These are phyloP conservation scores for Athalia cordata DNA, from an alignment of 2,888 invertebrate species.

Conservation along the genomic window DNA sequence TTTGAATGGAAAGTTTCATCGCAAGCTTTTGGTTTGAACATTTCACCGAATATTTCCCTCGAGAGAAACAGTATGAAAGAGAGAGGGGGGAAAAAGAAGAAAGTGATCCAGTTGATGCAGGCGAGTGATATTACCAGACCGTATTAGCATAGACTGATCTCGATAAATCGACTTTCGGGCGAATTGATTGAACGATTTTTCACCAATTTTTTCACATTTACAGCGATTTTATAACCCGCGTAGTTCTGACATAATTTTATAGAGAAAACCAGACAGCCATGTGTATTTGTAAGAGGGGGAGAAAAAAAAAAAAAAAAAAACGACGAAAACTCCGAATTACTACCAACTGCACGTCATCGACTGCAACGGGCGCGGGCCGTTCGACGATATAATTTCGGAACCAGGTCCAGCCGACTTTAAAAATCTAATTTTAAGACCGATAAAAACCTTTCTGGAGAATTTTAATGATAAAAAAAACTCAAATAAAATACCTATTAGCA, in stretches of 20 bases:
- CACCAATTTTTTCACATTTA: background rate
- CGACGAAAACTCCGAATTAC: no score
- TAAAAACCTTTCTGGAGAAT: background rate
- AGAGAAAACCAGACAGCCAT: background rate
- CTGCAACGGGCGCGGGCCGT: no score
- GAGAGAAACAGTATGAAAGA: background rate
- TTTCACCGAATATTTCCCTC: slow-evolving; percentile 28
- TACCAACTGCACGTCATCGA: no score
- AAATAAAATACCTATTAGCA: background rate
- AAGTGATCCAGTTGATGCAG: background rate
- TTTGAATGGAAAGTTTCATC: slow-evolving; percentile 5
- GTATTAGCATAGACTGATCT: background rate
- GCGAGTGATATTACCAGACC: background rate
- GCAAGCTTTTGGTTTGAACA: background rate
- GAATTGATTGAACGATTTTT: slow-evolving; percentile 7
- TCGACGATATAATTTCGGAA: no score
- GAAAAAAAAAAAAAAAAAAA: no score
- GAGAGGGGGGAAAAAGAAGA: background rate
- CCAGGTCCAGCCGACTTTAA: background rate
- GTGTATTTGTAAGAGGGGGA: no score
- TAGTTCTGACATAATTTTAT: background rate
- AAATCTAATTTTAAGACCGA: slow-evolving; percentile 37
- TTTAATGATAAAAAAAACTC: background rate
- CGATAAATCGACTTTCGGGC: background rate
- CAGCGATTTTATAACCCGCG: background rate